These are phyloP conservation scores for Ctenopoma kingsleyae DNA, from an alignment of 2,797 vertebrate species.

Conservation along the genomic window DNA sequence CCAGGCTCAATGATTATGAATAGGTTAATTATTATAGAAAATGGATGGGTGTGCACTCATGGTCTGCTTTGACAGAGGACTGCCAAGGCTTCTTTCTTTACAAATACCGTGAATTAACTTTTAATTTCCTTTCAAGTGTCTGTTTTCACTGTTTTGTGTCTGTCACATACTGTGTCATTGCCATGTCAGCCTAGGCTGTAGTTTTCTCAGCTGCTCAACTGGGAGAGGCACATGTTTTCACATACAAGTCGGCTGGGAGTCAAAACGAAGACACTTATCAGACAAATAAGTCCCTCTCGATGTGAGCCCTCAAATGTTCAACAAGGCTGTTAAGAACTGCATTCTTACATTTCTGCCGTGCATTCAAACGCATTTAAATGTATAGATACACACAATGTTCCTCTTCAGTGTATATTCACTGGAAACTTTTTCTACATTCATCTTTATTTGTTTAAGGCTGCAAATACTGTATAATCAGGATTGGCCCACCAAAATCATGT, in stretches of 20 bases:
- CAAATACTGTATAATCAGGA: too few species aligned
- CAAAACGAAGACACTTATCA: conserved; percentile 7
- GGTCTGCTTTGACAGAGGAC: neutral
- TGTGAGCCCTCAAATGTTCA: neutral
- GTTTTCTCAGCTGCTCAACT: conserved; percentile 12
- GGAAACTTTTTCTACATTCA: too few species aligned
- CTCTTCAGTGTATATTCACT: too few species aligned
- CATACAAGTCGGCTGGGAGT: conserved; percentile 2
- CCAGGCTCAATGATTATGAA: neutral
- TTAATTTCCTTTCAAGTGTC: conserved; percentile 4
- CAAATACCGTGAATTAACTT: conserved; percentile 17
- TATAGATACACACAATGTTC: neutral
- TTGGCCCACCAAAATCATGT: too few species aligned
- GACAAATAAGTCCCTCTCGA: neutral
- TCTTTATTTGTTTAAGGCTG: too few species aligned
- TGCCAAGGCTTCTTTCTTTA: conserved; percentile 31
- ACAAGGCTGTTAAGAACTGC: conserved; percentile 8
- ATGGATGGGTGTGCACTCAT: neutral
- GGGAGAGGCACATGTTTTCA: conserved; percentile 3
- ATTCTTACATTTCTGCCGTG: neutral
- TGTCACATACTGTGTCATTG: conserved; percentile 21
- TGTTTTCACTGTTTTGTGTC: conserved; percentile 6
- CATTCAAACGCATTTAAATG: conserved; percentile 1
- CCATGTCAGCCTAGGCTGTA: conserved; percentile 18
- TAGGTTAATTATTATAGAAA: neutral